Evolutionary conservation across 2,797 vertebrate genomes (phyloP).

Genomic region (Melopsittacus undulatus): DNA sequence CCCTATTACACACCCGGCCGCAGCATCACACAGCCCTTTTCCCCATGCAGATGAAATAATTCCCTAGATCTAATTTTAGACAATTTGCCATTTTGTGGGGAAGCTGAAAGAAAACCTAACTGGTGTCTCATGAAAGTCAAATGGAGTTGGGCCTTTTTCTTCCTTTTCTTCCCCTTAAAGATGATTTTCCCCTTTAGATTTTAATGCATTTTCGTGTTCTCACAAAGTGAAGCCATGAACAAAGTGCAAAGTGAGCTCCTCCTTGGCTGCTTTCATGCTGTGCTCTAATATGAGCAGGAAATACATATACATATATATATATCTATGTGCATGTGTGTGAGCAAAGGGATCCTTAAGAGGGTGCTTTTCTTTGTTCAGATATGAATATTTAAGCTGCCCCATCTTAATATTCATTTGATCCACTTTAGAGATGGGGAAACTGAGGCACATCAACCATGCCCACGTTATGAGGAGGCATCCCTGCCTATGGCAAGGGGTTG

Average conservation of each 20-base stretch:
- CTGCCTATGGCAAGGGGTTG: background rate
- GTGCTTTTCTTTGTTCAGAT: background rate
- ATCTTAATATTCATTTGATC: background rate
- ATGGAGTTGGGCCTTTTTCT: background rate
- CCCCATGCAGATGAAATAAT: slow-evolving; percentile 50
- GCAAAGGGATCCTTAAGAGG: background rate
- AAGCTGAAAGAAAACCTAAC: background rate
- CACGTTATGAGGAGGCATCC: rapidly evolving
- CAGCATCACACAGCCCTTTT: slow-evolving; percentile 6
- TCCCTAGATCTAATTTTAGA: slow-evolving; percentile 47
- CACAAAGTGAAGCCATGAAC: background rate
- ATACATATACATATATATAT: background rate
- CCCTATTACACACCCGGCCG: background rate
- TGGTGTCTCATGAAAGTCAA: slow-evolving; percentile 60
- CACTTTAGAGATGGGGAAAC: background rate
- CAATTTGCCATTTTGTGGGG: background rate
- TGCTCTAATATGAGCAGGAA: background rate
- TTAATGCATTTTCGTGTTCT: background rate
- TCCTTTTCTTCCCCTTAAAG: background rate
- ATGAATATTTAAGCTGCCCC: background rate
- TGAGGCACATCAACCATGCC: background rate
- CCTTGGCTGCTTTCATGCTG: slow-evolving; percentile 9
- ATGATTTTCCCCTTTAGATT: slow-evolving; percentile 16
- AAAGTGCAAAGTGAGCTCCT: slow-evolving; percentile 7
- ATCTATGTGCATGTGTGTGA: background rate